These are phyloP conservation scores for Tachina grossa DNA, from an alignment of 2,888 invertebrate genomes.

Conservation along the genomic window DNA sequence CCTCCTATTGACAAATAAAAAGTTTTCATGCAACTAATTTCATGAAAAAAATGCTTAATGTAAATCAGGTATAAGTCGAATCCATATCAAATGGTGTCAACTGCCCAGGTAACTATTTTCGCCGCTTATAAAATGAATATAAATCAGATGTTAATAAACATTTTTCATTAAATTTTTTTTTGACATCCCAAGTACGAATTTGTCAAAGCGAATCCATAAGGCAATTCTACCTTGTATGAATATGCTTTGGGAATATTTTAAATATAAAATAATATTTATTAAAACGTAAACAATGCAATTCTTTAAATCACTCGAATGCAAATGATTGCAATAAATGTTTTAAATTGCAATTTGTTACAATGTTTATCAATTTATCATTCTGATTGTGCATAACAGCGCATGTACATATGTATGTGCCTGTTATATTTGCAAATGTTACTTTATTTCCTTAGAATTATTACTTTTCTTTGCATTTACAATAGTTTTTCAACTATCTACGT, in stretches of 20 bases:
- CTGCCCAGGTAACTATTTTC: too few relatives aligned
- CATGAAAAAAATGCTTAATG: too few relatives aligned
- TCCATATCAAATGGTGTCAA: too few relatives aligned
- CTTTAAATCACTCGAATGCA: neutral
- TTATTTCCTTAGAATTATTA: neutral
- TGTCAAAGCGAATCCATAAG: too few relatives aligned
- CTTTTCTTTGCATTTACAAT: neutral
- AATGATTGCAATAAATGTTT: constrained; percentile 4
- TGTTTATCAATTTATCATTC: constrained; percentile 1
- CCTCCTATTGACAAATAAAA: too few relatives aligned
- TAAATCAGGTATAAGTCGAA: too few relatives aligned
- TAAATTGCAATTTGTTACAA: neutral
- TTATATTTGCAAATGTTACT: neutral
- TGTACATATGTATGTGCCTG: neutral
- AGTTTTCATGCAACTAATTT: too few relatives aligned
- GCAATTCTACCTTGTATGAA: too few relatives aligned
- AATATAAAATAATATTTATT: neutral
- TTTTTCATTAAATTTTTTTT: too few relatives aligned
- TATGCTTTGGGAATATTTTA: neutral
- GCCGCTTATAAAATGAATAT: too few relatives aligned
- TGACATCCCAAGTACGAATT: too few relatives aligned
- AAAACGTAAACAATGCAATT: neutral
- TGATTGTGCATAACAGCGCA: neutral
- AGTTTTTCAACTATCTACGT: constrained; percentile 1
- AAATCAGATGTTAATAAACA: too few relatives aligned